These are phyloP conservation scores for Agriopis leucophaearia DNA, from an alignment of 2,888 invertebrate species.

Conservation along the genomic window DNA sequence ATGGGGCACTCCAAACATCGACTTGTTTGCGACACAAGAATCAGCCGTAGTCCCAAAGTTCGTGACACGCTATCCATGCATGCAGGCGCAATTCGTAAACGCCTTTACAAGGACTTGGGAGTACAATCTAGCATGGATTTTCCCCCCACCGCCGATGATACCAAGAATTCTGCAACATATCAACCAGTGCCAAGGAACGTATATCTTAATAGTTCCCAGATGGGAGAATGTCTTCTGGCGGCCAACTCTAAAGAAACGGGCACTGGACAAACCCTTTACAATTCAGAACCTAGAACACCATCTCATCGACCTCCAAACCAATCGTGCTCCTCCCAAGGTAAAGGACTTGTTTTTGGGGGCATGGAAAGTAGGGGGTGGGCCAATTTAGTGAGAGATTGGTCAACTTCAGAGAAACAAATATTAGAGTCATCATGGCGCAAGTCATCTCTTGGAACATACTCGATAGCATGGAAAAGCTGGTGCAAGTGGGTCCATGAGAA, in stretches of 20 bases:
- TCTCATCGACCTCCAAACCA: constrained; percentile 41
- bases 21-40: constrained; percentile 23
- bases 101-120: constrained; percentile 19
- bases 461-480: constrained; percentile 39
- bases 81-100: constrained; percentile 18
- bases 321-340: constrained; percentile 28
- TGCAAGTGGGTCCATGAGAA: too few relatives aligned
- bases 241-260: constrained; percentile 36
- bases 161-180: constrained; percentile 44
- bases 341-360: constrained; percentile 40
- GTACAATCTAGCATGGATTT: constrained; percentile 42
- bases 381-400: constrained; percentile 10
- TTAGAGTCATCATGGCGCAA: constrained; percentile 39
- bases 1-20: constrained; percentile 34
- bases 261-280: constrained; percentile 32
- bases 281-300: constrained; percentile 27
- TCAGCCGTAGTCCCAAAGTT: constrained; percentile 17
- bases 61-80: constrained; percentile 6
- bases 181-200: constrained; percentile 37
- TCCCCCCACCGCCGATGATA: constrained; percentile 46
- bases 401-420: background rate
- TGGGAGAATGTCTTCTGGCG: constrained; percentile 44
- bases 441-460: constrained; percentile 37
- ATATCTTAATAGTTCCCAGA: constrained; percentile 37
- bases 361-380: constrained; percentile 50